These are phyloP conservation scores for Bagarius yarrelli DNA, from an alignment of 2,113 vertebrate species.

Conservation along the genomic window DNA sequence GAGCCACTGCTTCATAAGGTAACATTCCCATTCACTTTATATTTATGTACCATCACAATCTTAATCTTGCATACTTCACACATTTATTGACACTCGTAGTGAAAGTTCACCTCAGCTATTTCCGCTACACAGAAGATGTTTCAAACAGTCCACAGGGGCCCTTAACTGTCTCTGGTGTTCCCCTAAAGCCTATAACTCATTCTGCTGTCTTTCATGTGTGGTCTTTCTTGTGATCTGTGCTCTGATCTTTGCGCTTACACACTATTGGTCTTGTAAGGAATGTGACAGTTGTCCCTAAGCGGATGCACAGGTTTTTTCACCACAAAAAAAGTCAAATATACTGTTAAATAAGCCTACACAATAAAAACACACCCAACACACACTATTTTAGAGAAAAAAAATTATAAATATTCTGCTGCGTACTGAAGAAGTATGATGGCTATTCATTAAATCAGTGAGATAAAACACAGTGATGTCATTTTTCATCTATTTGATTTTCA, in stretches of 20 bases:
- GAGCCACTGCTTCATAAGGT: neutral
- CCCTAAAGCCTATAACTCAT: constrained; percentile 15
- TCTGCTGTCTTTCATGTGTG: constrained; percentile 20
- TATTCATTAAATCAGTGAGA: constrained; percentile 2
- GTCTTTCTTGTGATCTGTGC: neutral
- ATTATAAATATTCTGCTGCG: neutral
- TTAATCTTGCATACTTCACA: neutral
- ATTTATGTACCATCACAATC: neutral
- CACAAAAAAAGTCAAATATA: neutral
- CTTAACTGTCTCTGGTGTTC: neutral
- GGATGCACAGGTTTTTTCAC: neutral
- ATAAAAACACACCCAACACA: neutral
- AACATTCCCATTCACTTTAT: neutral
- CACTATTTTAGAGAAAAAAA: neutral
- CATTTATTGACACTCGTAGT: neutral
- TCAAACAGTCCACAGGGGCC: neutral
- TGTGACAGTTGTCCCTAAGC: neutral
- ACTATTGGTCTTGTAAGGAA: constrained; percentile 37
- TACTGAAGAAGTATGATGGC: neutral
- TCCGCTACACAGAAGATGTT: neutral
- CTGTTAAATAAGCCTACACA: neutral
- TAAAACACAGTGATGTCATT: neutral
- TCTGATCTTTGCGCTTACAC: constrained; percentile 11
- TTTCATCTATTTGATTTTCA: neutral
- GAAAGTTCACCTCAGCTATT: neutral